Evolutionary conservation across 1,140 invertebrate genomes (phyloP).

Genomic region (Teleopsis dalmanni): DNA sequence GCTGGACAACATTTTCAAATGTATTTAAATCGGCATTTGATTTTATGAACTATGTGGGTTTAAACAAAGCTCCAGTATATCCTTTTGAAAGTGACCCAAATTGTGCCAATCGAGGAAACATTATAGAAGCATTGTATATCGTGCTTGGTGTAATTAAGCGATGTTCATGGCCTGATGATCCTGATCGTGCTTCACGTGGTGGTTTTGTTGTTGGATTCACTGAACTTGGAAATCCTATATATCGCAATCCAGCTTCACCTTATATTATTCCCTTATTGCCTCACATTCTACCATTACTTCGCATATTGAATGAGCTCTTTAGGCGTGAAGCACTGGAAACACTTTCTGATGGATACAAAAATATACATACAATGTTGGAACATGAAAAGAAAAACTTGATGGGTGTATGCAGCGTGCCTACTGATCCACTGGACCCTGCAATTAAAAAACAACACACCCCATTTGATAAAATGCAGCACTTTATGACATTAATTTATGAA

Average conservation of each 20-base stretch:
- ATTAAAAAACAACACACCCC: slow-evolving; percentile 50
- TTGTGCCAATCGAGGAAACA: slow-evolving; percentile 48
- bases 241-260: slow-evolving; percentile 74
- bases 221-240: slow-evolving; percentile 66
- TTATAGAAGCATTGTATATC: slow-evolving; percentile 60
- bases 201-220: slow-evolving; percentile 72
- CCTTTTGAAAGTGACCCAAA: slow-evolving; percentile 42
- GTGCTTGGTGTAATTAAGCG: slow-evolving; percentile 77
- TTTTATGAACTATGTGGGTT: slow-evolving; percentile 70
- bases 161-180: slow-evolving; percentile 73
- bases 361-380: slow-evolving; percentile 62
- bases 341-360: slow-evolving; percentile 60
- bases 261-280: slow-evolving; percentile 73
- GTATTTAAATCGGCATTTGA: slow-evolving; percentile 56
- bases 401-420: slow-evolving; percentile 48
- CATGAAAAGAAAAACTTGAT: slow-evolving; percentile 61
- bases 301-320: slow-evolving; percentile 73
- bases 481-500: slow-evolving; percentile 62
- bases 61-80: slow-evolving; percentile 58
- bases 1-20: slow-evolving; percentile 56
- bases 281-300: slow-evolving; percentile 63
- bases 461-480: slow-evolving; percentile 72
- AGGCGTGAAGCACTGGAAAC: slow-evolving; percentile 55
- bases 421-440: slow-evolving; percentile 45
- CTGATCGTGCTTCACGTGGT: slow-evolving; percentile 67